Evolutionary conservation across 2,797 vertebrate species (phyloP).

Genomic region (Prunella strophiata): DNA sequence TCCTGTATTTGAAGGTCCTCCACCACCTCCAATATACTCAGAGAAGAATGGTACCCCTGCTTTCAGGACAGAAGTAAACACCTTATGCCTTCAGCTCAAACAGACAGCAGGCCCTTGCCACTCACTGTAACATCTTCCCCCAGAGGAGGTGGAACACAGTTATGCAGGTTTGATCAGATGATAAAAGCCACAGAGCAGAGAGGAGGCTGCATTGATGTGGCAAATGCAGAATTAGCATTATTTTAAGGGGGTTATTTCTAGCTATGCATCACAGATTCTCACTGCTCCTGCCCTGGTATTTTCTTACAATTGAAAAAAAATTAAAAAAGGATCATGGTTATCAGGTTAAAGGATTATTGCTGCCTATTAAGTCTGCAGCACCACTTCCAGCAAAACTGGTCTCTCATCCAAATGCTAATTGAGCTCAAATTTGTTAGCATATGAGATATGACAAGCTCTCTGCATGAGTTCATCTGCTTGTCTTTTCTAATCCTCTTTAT

Average conservation of each 20-base stretch:
- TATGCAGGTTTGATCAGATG: not conserved
- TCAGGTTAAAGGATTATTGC: not conserved
- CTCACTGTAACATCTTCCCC: not conserved
- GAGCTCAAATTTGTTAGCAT: slow-evolving; percentile 47
- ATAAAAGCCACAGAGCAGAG: not conserved
- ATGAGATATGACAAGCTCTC: slow-evolving; percentile 48
- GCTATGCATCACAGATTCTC: not conserved
- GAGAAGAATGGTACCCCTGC: not conserved
- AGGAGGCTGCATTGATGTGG: not conserved
- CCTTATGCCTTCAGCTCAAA: not conserved
- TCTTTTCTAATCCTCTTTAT: slow-evolving; percentile 56
- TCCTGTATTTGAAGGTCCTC: not conserved
- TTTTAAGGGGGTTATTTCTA: not conserved
- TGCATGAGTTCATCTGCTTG: slow-evolving; percentile 41
- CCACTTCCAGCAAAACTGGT: slow-evolving; percentile 30
- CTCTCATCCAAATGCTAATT: slow-evolving; percentile 44
- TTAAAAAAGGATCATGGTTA: not conserved
- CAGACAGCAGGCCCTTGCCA: not conserved
- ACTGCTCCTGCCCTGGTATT: not conserved
- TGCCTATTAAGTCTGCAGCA: slow-evolving; percentile 7
- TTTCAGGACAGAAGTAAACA: not conserved
- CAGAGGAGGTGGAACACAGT: not conserved
- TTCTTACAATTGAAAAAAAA: not conserved
- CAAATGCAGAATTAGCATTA: not conserved
- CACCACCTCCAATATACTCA: not conserved